A percentile compares a stretch with the other conserved stretches of the same genome.
Evolutionary conservation across 92 coral and sea anemone species (phyloP).

Genomic region (Parazoanthus darwini): DNA sequence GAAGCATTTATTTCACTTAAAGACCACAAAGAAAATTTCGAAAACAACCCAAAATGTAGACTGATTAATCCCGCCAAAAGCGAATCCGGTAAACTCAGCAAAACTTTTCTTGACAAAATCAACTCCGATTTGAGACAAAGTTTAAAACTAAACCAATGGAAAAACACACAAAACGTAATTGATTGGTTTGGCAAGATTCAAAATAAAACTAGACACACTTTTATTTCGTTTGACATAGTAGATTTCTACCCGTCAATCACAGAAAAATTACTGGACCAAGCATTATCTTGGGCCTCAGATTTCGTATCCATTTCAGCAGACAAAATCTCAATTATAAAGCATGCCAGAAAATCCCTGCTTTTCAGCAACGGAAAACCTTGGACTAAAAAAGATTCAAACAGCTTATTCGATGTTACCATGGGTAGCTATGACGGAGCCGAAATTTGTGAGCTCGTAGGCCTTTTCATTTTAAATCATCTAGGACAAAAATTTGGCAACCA

Average conservation of each 20-base stretch:
- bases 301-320: slow-evolving; percentile 5
- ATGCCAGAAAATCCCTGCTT: slow-evolving; percentile 3
- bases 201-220: not conserved
- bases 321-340: slow-evolving; percentile 8
- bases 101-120: slow-evolving; percentile 4
- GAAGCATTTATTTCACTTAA: slow-evolving; percentile 36
- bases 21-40: slow-evolving; percentile 36
- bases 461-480: slow-evolving; percentile 5
- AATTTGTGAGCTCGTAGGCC: not conserved
- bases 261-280: slow-evolving; percentile 10
- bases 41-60: slow-evolving; percentile 7
- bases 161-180: not conserved
- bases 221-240: slow-evolving; percentile 1
- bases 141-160: not conserved
- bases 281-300: slow-evolving; percentile 11
- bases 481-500: slow-evolving; percentile 13
- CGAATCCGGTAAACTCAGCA: slow-evolving; percentile 14
- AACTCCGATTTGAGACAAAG: not conserved
- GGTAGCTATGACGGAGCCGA: slow-evolving; percentile 16
- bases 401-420: not conserved
- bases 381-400: slow-evolving; percentile 11
- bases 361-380: slow-evolving; percentile 8
- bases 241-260: slow-evolving; percentile 5
- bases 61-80: not conserved
- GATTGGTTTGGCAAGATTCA: slow-evolving; percentile 1